phyloP scores from a whole-genome alignment of 1,140 invertebrate genomes.

The Cataglyphis hispanica region DNA sequence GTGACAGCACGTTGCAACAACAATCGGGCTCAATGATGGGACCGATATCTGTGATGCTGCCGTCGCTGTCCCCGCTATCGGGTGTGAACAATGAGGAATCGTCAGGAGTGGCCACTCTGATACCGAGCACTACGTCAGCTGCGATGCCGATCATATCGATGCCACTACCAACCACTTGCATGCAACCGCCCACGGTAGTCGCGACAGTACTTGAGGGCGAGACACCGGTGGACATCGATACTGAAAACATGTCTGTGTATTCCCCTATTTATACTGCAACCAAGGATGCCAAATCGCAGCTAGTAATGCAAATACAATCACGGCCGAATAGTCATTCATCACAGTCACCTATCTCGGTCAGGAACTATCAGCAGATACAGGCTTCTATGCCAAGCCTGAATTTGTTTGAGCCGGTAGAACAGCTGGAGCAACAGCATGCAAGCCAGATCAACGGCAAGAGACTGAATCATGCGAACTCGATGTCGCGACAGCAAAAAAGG shows the following conservation, averaged over 20 bases:
- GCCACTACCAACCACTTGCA: slow-evolving; percentile 68
- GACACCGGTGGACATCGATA: slow-evolving; percentile 78
- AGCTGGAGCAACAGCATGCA: slow-evolving; percentile 70
- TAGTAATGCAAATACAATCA: slow-evolving; percentile 77
- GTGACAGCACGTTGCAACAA: slow-evolving; percentile 51
- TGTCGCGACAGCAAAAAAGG: slow-evolving; percentile 68
- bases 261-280: slow-evolving; percentile 73
- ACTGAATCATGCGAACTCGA: slow-evolving; percentile 76
- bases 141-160: slow-evolving; percentile 68
- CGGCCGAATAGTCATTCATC: slow-evolving; percentile 74
- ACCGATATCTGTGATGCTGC: slow-evolving; percentile 82
- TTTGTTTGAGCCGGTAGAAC: slow-evolving; percentile 76
- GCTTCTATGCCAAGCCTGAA: slow-evolving; percentile 76
- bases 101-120: slow-evolving; percentile 72
- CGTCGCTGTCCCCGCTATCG: slow-evolving; percentile 81
- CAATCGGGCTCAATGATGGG: slow-evolving; percentile 76
- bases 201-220: slow-evolving; percentile 75
- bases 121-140: slow-evolving; percentile 69
- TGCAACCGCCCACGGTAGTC: slow-evolving; percentile 56
- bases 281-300: slow-evolving; percentile 79
- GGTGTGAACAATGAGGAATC: slow-evolving; percentile 59
- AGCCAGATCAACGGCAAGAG: slow-evolving; percentile 81
- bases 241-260: slow-evolving; percentile 73
- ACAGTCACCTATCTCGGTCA: slow-evolving; percentile 64
- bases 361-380: slow-evolving; percentile 74